These are phyloP conservation scores for Mythimna lalbum DNA, from an alignment of 2,888 invertebrate genomes.

Conservation along the genomic window DNA sequence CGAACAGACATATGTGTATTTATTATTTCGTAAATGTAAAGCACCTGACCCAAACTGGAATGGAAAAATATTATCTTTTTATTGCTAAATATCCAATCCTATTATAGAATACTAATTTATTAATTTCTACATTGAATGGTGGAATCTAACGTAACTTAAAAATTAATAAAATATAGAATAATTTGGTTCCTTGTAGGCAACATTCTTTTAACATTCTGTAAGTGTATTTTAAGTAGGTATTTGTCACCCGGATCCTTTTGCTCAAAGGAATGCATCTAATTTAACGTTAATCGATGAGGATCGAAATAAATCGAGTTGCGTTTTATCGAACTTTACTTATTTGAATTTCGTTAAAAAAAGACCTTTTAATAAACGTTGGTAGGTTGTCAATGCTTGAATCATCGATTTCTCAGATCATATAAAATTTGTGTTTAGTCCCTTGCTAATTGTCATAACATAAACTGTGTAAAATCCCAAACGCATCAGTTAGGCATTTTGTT, in stretches of 20 bases:
- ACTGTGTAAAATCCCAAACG: conserved; percentile 29
- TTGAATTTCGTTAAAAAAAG: conserved; percentile 13
- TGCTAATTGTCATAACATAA: conserved; percentile 17
- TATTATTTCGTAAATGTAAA: conserved; percentile 19
- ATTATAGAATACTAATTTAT: conserved; percentile 36
- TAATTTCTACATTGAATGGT: conserved; percentile 28
- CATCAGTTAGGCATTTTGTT: not conserved
- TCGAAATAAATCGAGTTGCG: conserved; percentile 21
- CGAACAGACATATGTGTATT: conserved; percentile 1
- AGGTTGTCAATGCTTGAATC: conserved; percentile 22
- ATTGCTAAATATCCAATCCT: conserved; percentile 13
- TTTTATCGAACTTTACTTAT: conserved; percentile 10
- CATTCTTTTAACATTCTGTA: conserved; percentile 26
- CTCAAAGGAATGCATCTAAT: conserved; percentile 38
- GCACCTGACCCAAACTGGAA: conserved; percentile 32
- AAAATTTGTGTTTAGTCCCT: not conserved
- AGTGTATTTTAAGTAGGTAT: conserved; percentile 4
- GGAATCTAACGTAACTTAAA: conserved; percentile 1
- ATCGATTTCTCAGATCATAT: conserved; percentile 31
- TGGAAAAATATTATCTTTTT: conserved; percentile 31
- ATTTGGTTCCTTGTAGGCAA: not conserved
- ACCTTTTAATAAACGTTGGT: conserved; percentile 2
- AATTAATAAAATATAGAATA: conserved; percentile 19
- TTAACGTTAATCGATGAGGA: conserved; percentile 36
- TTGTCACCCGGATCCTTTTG: conserved; percentile 42